A percentile compares a stretch with the other conserved stretches of the same genome.
Conservation (phyloP, 1,140 invertebrate species). For the Cryptotermes secundus region DNA sequence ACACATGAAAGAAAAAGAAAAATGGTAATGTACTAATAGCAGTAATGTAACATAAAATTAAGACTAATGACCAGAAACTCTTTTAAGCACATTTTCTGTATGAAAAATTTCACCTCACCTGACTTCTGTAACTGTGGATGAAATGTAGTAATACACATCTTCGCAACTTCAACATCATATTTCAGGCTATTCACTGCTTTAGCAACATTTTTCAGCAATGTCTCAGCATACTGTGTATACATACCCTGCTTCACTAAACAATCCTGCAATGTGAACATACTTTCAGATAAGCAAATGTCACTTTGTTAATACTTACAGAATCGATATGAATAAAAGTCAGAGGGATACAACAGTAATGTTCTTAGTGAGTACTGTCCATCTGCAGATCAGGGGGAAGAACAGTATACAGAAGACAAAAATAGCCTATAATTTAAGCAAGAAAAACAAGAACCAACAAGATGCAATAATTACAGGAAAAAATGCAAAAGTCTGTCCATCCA, state of each 20-base stretch:
- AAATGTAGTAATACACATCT: slow-evolving; percentile 65
- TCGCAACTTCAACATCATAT: slow-evolving; percentile 70
- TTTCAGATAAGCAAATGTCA: slow-evolving; percentile 39
- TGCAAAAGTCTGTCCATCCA: no score
- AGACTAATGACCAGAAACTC: not conserved
- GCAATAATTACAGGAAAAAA: no score
- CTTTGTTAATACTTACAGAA: no score
- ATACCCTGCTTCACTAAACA: slow-evolving; percentile 87
- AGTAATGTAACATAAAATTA: not conserved
- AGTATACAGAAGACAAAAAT: no score
- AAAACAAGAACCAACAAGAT: no score
- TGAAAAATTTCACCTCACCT: not conserved
- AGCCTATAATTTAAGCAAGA: no score
- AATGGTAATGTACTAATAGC: not conserved
- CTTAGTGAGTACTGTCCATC: no score
- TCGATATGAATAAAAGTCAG: no score
- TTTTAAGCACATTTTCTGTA: no score
- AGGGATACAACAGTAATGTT: no score
- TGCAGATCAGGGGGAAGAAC: no score
- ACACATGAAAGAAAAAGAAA: not conserved
- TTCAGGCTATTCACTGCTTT: slow-evolving; percentile 63
- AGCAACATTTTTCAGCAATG: slow-evolving; percentile 68
- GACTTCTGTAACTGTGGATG: slow-evolving; percentile 52
- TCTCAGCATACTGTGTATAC: slow-evolving; percentile 79
- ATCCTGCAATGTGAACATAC: slow-evolving; percentile 59